Evolutionary conservation across 1,140 invertebrate genomes (phyloP), one percentile per base, ranked within the genome.

Genomic region (Solenopsis fugax): DNA sequence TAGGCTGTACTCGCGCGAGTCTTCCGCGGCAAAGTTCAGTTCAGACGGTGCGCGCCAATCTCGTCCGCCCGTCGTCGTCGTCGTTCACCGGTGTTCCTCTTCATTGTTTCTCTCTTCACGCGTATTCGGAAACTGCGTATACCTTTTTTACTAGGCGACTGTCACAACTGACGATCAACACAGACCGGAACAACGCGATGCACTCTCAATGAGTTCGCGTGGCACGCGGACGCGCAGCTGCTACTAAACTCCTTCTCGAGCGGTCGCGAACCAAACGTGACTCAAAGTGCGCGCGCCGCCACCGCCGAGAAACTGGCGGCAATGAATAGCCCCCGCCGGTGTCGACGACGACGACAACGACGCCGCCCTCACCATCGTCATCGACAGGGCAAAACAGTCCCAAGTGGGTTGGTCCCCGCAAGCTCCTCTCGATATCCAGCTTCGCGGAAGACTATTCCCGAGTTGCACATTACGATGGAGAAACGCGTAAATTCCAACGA

Each of bases 241-340:
- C 82, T 85, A 91, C 90, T 91, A 89, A 91, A 80, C 87, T 48
- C 65, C 73, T 67, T 54, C 52, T 73, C 77, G 29, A 71, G 29
- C 77, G 67, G 41, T 24, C 62, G 62, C 87, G 90, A 91, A 91
- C 89, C 77, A 90, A 91, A 91, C 90, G 90, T 90, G 89, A 91
- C 89, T 91, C 90, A 72, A 87, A 88, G 73, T 88, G 89, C 89
- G 90, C 78, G 89, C 89, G 87, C 89, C 82, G 73, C 65, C 34
- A 18, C 24, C 56, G n/a, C 62, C 86, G 78, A 69, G 77, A 71
- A 81, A 81, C 64, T 41, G 24, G 52, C 50, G 65, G 21, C 64
- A n/a, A 52, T 45, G 34, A 80, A 56, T 71, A 67, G 76, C 9
- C 56, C 58, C 56, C 73, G 48, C 12, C 62, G 62, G 67, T 37